Base-by-base conservation (phyloP, 2,888 invertebrate genomes). In the Lithophane semibrunnea region DNA sequence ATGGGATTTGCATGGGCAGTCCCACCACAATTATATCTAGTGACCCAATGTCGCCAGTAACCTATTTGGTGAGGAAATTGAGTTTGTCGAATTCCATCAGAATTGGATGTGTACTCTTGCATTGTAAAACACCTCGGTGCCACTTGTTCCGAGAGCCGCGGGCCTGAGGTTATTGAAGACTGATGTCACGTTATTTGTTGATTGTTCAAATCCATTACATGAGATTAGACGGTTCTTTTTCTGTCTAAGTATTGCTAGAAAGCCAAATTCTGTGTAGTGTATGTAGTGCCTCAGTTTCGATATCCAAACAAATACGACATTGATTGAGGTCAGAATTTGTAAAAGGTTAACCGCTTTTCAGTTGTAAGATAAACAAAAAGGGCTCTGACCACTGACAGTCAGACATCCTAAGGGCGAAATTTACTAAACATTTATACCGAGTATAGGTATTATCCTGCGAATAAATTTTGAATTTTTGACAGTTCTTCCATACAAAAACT, bases 41-140 rank as follows among this genome's bases (percentile, higher is more conserved):
- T 96, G 96, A 96, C 96, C 96, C 92, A 96, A 91, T 95, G 93
- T 90, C 91, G 88, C 88, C 89, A 89, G 92, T 93, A 95, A 94
- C 94, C 95, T 92, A 96, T 96, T 95, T 93, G 93, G 91, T 89
- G 88, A 90, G 73, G 92, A 94, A 95, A 96, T 96, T 95, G 96
- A 96, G 96, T 96, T 96, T 92, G 93, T 91, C 93, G 92, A 96
- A 96, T 96, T 96, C 94, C 95, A 96, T 96, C 96, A 96, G 94
- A 95, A 94, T 93, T 90, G 91, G 92, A 91, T 90, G 92, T 87
- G 80, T 92, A 89, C 91, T 91, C 92, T 94, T 95, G 96, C 96
- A 96, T 96, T 96, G 96, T 96, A 95, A 95, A 87, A 82, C 42
- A 84, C 72, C 85, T 85, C 85, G 13, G 83, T 82, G 83, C 78